Base-by-base conservation (phyloP, 2,888 invertebrate genomes). In the Epinotia demarniana region DNA sequence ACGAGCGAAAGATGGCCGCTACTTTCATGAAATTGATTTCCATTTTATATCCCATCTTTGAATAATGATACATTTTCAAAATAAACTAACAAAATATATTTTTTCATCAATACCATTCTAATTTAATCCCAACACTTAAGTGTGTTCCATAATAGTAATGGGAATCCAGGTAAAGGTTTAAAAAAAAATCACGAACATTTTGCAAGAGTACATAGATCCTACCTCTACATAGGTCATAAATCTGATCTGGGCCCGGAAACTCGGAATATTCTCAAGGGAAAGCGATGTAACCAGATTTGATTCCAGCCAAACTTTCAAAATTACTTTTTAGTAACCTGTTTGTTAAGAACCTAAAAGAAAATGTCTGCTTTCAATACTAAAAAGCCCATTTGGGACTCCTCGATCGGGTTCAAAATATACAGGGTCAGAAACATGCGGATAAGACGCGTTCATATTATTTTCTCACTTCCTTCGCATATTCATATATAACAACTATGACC, bases 11-110 rank as follows among this genome's bases (percentile, higher is more conserved):
- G 23, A 64, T 66, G 67, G 57, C 53, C 61, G 64, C 66, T 33
- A 27, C 49, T 73, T 33, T 68, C 43, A 33, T 68, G 55, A 66
- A 72, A 66, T 73, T 62, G 61, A 68, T 73, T 73, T 62, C 60
- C 55, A 46, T 73, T 62, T 68, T 62, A 68, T 39, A 61, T 55
- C 43, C 12, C 60, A 16, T 57, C 49, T 27, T 46, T 70, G 23
- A 70, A 49, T 11, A 53, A 53, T 66, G 66, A 66, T 53, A 11
- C 11, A 16, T 27, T 55, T 33, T 55, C 53, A 53, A n/a, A 6
- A n/a, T 53, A 27, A n/a, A 66, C 2, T 53, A 18, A 8, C 33
- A 33, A 8, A 33, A 33, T 6, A 33, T 33, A 33, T 23, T 23
- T 23, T 2, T 23, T 23, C 23, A 23, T 2, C 8, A 6, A 33